Conservation (phyloP, 2,113 vertebrate species). For the Ceuthmochares aereus region DNA sequence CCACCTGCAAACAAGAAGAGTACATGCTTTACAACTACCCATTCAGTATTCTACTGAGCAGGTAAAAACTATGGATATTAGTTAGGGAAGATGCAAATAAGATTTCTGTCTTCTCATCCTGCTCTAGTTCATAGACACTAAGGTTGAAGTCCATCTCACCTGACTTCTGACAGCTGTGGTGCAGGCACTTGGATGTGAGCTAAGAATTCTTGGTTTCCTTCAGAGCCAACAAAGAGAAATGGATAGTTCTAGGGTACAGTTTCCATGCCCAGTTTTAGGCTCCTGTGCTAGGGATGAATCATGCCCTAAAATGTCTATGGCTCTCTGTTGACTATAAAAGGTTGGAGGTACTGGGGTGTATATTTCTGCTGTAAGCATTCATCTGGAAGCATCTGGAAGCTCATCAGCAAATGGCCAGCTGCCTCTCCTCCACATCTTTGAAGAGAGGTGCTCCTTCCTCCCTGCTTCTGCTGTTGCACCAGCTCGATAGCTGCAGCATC, state of each 20-base stretch:
- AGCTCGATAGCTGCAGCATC: neutral
- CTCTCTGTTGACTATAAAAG: neutral
- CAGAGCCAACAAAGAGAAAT: neutral
- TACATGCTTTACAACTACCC: neutral
- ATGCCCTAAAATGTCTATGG: neutral
- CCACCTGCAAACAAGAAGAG: neutral
- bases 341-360: accelerated
- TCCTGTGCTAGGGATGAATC: neutral
- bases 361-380: neutral
- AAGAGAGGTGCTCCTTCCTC: accelerated
- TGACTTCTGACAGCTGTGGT: neutral
- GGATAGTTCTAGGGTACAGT: neutral
- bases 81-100: neutral
- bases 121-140: neutral
- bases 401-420: neutral
- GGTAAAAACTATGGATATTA: neutral
- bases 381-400: accelerated
- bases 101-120: neutral
- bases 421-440: accelerated
- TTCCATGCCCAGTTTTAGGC: neutral
- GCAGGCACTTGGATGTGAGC: neutral
- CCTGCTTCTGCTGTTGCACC: accelerated
- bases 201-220: neutral
- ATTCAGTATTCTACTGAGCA: neutral
- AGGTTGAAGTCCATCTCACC: neutral